phyloP scores from a whole-genome alignment of 2,888 invertebrate species.

The Nowickia ferox region DNA sequence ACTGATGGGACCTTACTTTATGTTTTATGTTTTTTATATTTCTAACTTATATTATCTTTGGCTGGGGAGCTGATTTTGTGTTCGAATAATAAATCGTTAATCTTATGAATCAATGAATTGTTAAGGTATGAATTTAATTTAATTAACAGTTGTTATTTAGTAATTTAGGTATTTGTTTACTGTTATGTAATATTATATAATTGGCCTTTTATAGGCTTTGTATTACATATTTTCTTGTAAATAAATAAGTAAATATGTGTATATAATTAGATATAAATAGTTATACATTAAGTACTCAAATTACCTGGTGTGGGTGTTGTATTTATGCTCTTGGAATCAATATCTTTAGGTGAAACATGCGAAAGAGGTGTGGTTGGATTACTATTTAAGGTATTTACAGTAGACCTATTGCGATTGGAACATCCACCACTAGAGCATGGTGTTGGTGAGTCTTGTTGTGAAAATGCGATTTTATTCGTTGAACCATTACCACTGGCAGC shows the following conservation, averaged over 20 bases:
- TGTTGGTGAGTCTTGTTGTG: conserved; percentile 74
- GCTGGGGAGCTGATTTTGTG: too few relatives aligned
- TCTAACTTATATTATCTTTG: too few relatives aligned
- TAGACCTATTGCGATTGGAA: conserved; percentile 71
- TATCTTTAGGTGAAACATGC: conserved; percentile 85
- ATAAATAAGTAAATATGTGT: not conserved
- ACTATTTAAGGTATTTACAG: conserved; percentile 85
- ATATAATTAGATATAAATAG: not conserved
- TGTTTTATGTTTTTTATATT: too few relatives aligned
- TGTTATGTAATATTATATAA: too few relatives aligned
- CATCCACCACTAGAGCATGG: conserved; percentile 70
- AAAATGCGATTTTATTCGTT: conserved; percentile 76
- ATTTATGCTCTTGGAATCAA: conserved; percentile 73
- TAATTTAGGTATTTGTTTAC: too few relatives aligned
- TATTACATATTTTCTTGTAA: too few relatives aligned
- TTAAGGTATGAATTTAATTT: too few relatives aligned
- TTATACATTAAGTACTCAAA: not conserved
- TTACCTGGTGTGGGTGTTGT: conserved; percentile 56
- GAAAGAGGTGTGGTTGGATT: conserved; percentile 89
- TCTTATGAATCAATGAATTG: too few relatives aligned
- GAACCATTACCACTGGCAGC: conserved; percentile 80
- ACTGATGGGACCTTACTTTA: too few relatives aligned
- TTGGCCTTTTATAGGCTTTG: too few relatives aligned
- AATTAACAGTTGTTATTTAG: too few relatives aligned
- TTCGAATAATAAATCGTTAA: too few relatives aligned